phyloP scores from a whole-genome alignment of 2,797 vertebrate species.

The Falco rusticolus region DNA sequence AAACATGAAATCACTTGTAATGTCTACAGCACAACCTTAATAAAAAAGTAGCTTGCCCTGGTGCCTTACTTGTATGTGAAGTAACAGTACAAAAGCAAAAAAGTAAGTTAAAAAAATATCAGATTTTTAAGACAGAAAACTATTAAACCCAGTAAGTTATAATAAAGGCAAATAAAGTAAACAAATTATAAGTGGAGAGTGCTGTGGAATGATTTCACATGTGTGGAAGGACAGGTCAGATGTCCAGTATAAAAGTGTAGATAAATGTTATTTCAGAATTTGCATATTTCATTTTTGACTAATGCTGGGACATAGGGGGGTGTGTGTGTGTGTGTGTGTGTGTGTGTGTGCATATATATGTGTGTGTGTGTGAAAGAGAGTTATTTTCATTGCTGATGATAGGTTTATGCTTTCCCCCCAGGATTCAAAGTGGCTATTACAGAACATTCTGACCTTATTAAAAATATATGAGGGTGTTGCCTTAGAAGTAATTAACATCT shows the following conservation, averaged over 20 bases:
- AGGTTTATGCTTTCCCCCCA: not conserved
- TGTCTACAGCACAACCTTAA: not conserved
- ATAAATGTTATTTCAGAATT: not conserved
- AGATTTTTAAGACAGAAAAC: not conserved
- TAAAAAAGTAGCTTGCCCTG: not conserved
- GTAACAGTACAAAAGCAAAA: not conserved
- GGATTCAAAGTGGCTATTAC: not conserved
- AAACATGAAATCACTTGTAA: not conserved
- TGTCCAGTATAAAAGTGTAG: not conserved
- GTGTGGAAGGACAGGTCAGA: not conserved
- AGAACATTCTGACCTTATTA: not conserved
- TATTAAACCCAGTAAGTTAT: not conserved
- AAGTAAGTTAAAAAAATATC: not conserved
- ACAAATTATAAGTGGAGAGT: not conserved
- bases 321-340: not conserved
- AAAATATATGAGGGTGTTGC: not conserved
- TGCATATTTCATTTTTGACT: not conserved
- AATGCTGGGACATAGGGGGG: not conserved
- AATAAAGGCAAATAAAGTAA: not conserved
- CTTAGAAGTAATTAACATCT: not conserved
- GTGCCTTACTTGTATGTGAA: not conserved
- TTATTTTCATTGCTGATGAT: not conserved
- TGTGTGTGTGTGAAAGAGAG: not conserved
- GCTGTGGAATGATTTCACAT: not conserved
- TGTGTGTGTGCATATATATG: fast-evolving